Evolutionary conservation across 2,888 invertebrate genomes (phyloP).

Genomic region (Arctia plantaginis): DNA sequence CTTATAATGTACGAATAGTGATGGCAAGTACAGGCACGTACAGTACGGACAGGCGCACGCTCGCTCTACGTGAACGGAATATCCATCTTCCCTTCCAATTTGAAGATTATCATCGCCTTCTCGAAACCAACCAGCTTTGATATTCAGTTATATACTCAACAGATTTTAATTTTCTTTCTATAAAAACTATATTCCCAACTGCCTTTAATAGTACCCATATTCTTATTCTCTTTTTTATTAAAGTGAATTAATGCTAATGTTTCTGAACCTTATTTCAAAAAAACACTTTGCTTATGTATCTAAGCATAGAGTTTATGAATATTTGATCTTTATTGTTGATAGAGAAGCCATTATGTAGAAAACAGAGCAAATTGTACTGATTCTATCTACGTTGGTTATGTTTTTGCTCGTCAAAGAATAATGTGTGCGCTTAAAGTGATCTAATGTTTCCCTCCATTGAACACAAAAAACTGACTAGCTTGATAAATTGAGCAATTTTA

Average conservation of each 20-base stretch:
- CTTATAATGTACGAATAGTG: constrained; percentile 55
- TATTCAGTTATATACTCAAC: constrained; percentile 14
- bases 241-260: too few relatives aligned
- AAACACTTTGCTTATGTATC: not conserved
- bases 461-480: constrained; percentile 49
- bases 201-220: too few relatives aligned
- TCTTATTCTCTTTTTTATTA: too few relatives aligned
- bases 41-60: constrained; percentile 55
- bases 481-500: constrained; percentile 55
- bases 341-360: not conserved
- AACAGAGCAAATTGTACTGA: constrained; percentile 5
- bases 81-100: constrained; percentile 56
- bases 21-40: constrained; percentile 56
- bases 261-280: not conserved
- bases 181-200: not conserved
- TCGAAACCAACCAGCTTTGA: constrained; percentile 1
- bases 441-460: constrained; percentile 49
- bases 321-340: not conserved
- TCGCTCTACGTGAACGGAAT: constrained; percentile 56
- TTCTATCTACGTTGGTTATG: constrained; percentile 21
- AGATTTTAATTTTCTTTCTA: not conserved
- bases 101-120: constrained; percentile 55
- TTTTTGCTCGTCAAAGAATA: constrained; percentile 42
- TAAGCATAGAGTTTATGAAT: not conserved
- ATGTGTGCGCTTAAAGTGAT: constrained; percentile 50